These are phyloP conservation scores for Sebastes ruberrimus DNA, from an alignment of 2,797 vertebrate species.

Conservation along the genomic window DNA sequence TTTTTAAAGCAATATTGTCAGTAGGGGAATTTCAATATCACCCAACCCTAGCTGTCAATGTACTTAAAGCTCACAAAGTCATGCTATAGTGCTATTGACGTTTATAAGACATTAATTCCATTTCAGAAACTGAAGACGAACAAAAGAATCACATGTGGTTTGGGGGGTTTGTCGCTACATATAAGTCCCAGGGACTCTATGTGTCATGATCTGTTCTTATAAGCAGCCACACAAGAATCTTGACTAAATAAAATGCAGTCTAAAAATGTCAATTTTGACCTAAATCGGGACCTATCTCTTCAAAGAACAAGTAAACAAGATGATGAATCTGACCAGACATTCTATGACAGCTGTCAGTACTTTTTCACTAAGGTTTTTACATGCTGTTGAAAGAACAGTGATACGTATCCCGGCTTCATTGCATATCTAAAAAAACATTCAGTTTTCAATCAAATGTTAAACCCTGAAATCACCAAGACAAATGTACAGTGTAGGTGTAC, in stretches of 20 bases:
- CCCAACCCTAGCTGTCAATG: no score
- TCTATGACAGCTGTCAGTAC: neutral
- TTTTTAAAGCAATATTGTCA: no score
- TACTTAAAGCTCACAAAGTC: no score
- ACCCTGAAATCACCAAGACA: neutral
- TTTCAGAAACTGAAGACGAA: no score
- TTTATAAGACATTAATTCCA: no score
- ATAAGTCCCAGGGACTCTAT: neutral
- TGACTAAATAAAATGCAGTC: neutral
- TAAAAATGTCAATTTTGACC: neutral
- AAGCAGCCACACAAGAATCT: neutral
- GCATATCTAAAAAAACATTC: neutral
- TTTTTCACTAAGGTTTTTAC: neutral
- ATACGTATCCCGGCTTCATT: neutral
- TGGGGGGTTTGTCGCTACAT: neutral
- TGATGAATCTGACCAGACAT: neutral
- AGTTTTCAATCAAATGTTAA: slow-evolving; percentile 25
- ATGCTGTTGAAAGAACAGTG: neutral
- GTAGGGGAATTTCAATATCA: no score
- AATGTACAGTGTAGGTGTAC: slow-evolving; percentile 50
- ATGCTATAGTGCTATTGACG: no score
- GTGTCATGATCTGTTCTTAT: neutral
- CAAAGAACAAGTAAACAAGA: neutral
- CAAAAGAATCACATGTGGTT: neutral
- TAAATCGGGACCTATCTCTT: neutral